phyloP scores from a whole-genome alignment of 1,140 invertebrate genomes.

The Brachionus asplanchnoidis region DNA sequence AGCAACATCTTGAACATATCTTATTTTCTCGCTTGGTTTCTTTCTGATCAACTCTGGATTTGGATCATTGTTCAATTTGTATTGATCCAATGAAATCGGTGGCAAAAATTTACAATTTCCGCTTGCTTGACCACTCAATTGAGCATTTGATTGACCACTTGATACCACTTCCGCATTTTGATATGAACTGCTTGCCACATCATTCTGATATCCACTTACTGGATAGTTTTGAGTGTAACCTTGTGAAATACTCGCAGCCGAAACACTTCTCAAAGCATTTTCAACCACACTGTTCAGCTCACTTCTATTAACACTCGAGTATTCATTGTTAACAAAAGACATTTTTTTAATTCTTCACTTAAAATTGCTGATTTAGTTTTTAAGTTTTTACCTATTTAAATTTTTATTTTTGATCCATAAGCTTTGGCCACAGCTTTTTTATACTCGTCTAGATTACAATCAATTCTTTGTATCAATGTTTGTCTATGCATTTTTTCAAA shows the following conservation, averaged over 20 bases:
- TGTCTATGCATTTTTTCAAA: not conserved
- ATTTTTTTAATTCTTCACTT: not conserved
- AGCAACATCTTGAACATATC: conserved; percentile 18
- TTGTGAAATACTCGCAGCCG: not conserved
- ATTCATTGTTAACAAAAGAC: not conserved
- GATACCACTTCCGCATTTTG: not conserved
- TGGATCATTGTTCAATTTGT: conserved; percentile 40
- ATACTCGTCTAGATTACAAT: not conserved
- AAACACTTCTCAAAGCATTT: conserved; percentile 26
- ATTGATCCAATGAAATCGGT: conserved; percentile 17
- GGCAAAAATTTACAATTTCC: conserved; percentile 27
- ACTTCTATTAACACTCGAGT: not conserved
- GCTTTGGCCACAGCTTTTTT: not conserved
- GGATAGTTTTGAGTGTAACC: not conserved
- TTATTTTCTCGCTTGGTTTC: conserved; percentile 15
- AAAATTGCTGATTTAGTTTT: not conserved
- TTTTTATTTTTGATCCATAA: not conserved
- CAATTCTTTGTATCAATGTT: not conserved
- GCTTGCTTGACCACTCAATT: not conserved
- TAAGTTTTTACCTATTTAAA: not conserved
- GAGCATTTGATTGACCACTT: not conserved
- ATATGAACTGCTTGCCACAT: not conserved
- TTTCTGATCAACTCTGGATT: conserved; percentile 34
- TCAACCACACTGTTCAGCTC: not conserved
- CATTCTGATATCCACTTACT: not conserved